Evolutionary conservation across 2,797 vertebrate genomes (phyloP), one percentile per base, ranked within the genome.

Genomic region (Galagoides demidoff): DNA sequence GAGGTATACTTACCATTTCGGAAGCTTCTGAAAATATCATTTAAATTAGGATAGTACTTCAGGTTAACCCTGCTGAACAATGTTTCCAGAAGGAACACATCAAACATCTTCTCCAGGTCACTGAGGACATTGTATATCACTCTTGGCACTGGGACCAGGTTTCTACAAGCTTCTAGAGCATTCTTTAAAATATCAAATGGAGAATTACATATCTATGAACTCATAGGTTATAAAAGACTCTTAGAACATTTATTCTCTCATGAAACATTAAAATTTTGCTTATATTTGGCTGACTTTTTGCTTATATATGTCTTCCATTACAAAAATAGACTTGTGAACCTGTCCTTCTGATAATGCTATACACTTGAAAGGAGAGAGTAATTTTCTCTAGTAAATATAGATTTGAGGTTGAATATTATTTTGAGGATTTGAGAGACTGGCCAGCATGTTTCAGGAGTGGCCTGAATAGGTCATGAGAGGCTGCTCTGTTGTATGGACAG

Each of bases 91-190:
- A 96, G 27, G 0, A 37, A 16, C n/a, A 17, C 19, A 85, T 61
- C 59, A 55, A 97, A 96, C 0, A 9, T 90, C 49, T 96, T 95
- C 92, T 97, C 95, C 45, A 97, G 77, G 0, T 95, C 82, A 49
- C 1, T 1, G 52, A 97, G 96, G 43, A 68, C 64, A 0, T 71
- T 14, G 9, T 96, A 97, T 2, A 31, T 5, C 83, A 95, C 96
- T 25, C 0, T 82, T 0, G 55, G 2, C 92, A 94, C 29, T 0
- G 97, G 88, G 2, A 95, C 34, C 63, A 70, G 39, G 25, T 96
- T 96, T 76, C 6, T 13, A 89, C n/a, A 97, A 3, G 37, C 34
- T 59, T 95, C 90, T 83, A 59, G 39, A 94, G 45, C 95, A 55
- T 29, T 0, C 96, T 97, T 85, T 49, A 96, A 96, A 95, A 95